Evolutionary conservation across 1,140 invertebrate species (phyloP), one percentile per base, ranked within the genome.

Genomic region (Brachionus paranguensis): DNA sequence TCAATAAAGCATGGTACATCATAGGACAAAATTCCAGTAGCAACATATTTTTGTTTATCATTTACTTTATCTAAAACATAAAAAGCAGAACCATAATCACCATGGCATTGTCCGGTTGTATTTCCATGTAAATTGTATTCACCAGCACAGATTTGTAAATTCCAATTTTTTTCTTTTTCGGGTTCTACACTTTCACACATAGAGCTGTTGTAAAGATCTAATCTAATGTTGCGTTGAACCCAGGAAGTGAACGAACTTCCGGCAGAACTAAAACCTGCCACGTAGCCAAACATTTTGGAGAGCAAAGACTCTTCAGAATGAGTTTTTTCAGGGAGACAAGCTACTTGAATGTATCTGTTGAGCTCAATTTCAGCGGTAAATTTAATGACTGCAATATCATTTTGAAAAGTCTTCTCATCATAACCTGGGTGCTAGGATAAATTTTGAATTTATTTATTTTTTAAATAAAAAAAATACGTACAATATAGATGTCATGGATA

Each of bases 141-240:
- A 1, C 78, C 78, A 0, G 78, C 78, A 81, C 78, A 81, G 47
- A 81, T 64, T 68, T 81, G 78, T 14, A 11, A 5, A 47, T 81
- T 37, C 78, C 78, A 81, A 68, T 81, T 45, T 81, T 68, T 60
- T 17, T 20, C 27, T 29, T 37, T 60, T 33, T 65, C 53, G 0
- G 50, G 24, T 24, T 81, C 3, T 5, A 81, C 64, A 45, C 33
- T 47, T 0, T 41, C 20, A 68, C 78, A 81, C 78, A 81, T 81
- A 5, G 78, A 81, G 1, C 8, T 64, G 64, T 81, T 81, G 27
- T 64, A 81, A 1, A 81, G 37, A 47, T 81, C 78, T 0, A 64
- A 7, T 2, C 1, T 33, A 0, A 47, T 14, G 10, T 81, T 68
- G 2, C 27, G 27, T 24, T 33, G 33, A 11, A 24, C 27, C 50